A percentile compares a stretch with the other conserved stretches of the same genome.
These are phyloP conservation scores for Pachyuromys duprasi DNA, from an alignment of 2,797 vertebrate species.

Conservation along the genomic window DNA sequence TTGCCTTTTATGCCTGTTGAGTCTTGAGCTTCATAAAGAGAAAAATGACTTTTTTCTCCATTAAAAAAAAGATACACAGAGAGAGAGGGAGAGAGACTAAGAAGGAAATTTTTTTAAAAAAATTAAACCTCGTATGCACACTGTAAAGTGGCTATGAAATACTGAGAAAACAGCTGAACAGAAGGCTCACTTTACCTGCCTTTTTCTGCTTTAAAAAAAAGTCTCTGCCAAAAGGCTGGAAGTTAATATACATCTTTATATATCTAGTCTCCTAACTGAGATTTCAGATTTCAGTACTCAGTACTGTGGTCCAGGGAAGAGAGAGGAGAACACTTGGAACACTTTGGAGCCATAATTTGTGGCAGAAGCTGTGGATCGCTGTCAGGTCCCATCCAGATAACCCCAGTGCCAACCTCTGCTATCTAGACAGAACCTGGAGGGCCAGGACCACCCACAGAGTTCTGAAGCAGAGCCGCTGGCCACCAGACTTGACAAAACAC, in stretches of 20 bases:
- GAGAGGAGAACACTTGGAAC: background rate
- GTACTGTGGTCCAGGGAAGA: background rate
- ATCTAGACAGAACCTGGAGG: background rate
- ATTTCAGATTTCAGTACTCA: background rate
- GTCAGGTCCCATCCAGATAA: rapidly evolving
- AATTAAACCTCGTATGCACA: conserved; percentile 27
- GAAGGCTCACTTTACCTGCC: conserved; percentile 37
- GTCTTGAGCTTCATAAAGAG: conserved; percentile 75
- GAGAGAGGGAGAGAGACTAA: background rate
- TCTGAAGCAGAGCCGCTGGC: background rate
- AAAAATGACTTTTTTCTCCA: conserved; percentile 49
- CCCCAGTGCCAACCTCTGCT: rapidly evolving
- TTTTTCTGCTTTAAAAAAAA: background rate
- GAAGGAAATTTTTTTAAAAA: too few species aligned
- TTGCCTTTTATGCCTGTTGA: conserved; percentile 79
- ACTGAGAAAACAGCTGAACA: conserved; percentile 47
- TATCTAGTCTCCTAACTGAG: background rate
- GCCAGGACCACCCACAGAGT: background rate
- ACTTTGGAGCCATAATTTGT: rapidly evolving
- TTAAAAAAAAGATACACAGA: background rate
- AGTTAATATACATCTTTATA: background rate
- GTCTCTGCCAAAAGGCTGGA: background rate
- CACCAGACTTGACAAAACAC: background rate
- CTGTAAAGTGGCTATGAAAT: conserved; percentile 49
- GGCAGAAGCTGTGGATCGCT: rapidly evolving